These are phyloP conservation scores for Seira sanloemensis DNA, from an alignment of 2,888 invertebrate species.

Conservation along the genomic window DNA sequence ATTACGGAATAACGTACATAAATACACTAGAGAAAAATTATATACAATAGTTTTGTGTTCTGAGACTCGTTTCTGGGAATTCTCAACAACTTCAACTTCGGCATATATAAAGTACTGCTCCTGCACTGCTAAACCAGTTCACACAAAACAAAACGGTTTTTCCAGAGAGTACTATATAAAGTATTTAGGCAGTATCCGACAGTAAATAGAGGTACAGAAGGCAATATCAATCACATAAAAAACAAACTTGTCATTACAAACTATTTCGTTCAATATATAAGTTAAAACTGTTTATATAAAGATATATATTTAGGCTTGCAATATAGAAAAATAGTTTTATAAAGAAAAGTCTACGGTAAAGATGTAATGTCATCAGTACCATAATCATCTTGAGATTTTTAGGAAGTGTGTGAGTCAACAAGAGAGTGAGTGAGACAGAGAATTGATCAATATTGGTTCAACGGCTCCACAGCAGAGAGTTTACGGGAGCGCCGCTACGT, in stretches of 20 bases:
- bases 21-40: not conserved
- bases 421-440: not conserved
- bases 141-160: slow-evolving; percentile 2
- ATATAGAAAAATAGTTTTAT: not conserved
- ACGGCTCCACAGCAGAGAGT: slow-evolving; percentile 12
- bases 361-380: slow-evolving; percentile 54
- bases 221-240: slow-evolving; percentile 1
- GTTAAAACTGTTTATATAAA: not conserved
- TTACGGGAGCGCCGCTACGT: slow-evolving; percentile 48
- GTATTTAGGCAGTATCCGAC: too few species aligned
- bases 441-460: not conserved
- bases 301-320: slow-evolving; percentile 32
- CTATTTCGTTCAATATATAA: slow-evolving; percentile 20
- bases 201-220: slow-evolving; percentile 13
- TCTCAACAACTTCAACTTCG: too few species aligned
- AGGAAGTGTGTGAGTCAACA: slow-evolving; percentile 8
- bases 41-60: too few species aligned
- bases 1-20: too few species aligned
- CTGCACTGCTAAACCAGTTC: not conserved
- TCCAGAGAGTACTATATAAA: not conserved
- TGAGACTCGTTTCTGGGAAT: too few species aligned
- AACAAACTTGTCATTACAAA: not conserved
- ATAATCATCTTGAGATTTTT: slow-evolving; percentile 27
- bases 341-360: slow-evolving; percentile 49
- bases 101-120: too few species aligned